Base-by-base conservation (phyloP, 2,113 vertebrate genomes). In the Pagrus major region DNA sequence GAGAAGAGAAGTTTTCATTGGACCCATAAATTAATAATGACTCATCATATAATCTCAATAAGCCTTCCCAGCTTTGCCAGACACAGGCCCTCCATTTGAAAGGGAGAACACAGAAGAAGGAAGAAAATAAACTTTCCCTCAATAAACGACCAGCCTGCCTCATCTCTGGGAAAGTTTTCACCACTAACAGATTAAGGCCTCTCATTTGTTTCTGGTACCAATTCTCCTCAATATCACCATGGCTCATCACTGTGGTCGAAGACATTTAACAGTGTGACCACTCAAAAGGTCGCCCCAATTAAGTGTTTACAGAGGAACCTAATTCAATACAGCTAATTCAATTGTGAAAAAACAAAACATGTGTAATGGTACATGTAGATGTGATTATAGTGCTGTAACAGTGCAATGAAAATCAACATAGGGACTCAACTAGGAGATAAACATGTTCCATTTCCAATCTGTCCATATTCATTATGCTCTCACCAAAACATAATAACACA, bases 321-420 rank as follows among this genome's bases (percentile, higher is more conserved):
- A 80, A 90, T 85, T 88, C 64, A 87, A 89, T 84, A 83, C 71
- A 73, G 84, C 86, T 80, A 85, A 87, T 81, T 87, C 64, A 86
- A 90, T 85, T 68, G 67, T 8, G 60, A 61, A 86, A 85, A 87
- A 84, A 88, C 56, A 81, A 86, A 89, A 79, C 74, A 90, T 78
- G 77, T 86, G 81, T 73, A 84, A 85, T 86, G 70, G 80, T 84
- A 90, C 74, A 85, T 78, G 72, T 64, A 92, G 78, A 89, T 85
- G 77, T 82, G 46, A 86, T 84, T 84, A 86, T 20, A 54, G 68
- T 25, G 16, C 59, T 49, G 63, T 68, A 84, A 65, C 70, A 69
- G 64, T 10, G 4, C 61, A 76, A 59, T 80, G 83, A 83, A 79
- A 78, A 88, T 77, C 77, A 74, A 82, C 52, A 33, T 46, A 27